phyloP scores from a whole-genome alignment of 2,113 vertebrate species.

The Platycercus adscitus region DNA sequence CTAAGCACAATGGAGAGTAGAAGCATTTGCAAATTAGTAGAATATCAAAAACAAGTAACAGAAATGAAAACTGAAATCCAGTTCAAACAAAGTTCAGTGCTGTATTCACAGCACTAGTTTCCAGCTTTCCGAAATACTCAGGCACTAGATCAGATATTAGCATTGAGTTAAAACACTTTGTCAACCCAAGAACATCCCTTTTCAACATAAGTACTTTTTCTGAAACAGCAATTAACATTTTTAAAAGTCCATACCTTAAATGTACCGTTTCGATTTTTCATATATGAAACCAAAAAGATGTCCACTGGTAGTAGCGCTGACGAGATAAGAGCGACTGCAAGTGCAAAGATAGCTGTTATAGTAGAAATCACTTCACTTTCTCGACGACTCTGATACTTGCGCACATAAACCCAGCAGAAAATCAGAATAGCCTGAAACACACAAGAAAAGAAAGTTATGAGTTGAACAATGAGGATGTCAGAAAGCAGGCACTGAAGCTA shows the following conservation, averaged over 20 bases:
- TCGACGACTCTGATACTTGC: constrained; percentile 94
- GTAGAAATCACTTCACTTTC: constrained; percentile 97
- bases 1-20: rapidly evolving
- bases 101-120: neutral
- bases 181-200: rapidly evolving
- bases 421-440: constrained; percentile 86
- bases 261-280: constrained; percentile 96
- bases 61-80: neutral
- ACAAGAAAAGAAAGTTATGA: neutral
- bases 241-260: constrained; percentile 85
- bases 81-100: neutral
- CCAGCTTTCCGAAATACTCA: neutral
- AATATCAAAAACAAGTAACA: rapidly evolving
- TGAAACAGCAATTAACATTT: neutral
- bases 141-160: neutral
- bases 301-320: constrained; percentile 96
- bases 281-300: constrained; percentile 97
- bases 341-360: constrained; percentile 93
- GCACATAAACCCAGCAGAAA: constrained; percentile 97
- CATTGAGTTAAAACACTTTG: neutral
- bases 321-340: constrained; percentile 94
- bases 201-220: neutral
- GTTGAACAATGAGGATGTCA: rapidly evolving
- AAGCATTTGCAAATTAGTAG: rapidly evolving
- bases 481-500: neutral